Evolutionary conservation across 2,888 invertebrate species (phyloP), one percentile per base, ranked within the genome.

Genomic region (Papilio protenor): DNA sequence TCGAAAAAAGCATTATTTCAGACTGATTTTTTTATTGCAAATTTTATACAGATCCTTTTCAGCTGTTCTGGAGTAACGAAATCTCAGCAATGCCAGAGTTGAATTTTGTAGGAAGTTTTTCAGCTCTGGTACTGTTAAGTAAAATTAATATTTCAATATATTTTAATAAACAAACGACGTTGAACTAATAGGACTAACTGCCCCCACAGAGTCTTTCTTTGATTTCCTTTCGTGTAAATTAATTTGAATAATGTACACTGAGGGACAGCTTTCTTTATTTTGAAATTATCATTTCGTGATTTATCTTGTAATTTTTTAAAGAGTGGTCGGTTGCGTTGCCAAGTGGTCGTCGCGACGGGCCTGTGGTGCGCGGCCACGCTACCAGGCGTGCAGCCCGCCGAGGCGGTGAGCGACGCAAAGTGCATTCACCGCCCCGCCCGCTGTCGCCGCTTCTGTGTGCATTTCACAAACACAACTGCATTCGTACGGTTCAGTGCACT

Each of bases 321-420:
- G 27, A n/a, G 10, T 61, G 33, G 16, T 33, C 2, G 66, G 33
- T 11, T 40, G 66, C 88, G 93, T 94, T 94, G 94, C 92, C 94
- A 94, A 93, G 93, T 93, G 93, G 92, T 87, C 91, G 84, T 89
- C 87, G 87, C 86, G 85, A 86, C 88, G 89, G 73, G 89, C 90
- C 87, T 88, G 85, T 84, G 84, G 76, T 82, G 84, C 85, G 90
- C 90, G 93, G 90, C 91, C 92, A 86, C 81, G 79, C 75, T 86
- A 95, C 93, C 89, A 94, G 95, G 95, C 88, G 85, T 81, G 71
- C 93, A 94, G 89, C 79, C 79, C 70, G 59, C 71, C 79, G 84
- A 84, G 81, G 87, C 83, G 85, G 79, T 89, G 83, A 70, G 79
- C 79, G 61, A 73, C 81, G 82, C 82, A 81, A 78, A 78, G 82